Percentiles rank a stretch among this genome's conserved stretches.
Conservation (phyloP, 1,140 invertebrate species). For the Eciton burchellii region DNA sequence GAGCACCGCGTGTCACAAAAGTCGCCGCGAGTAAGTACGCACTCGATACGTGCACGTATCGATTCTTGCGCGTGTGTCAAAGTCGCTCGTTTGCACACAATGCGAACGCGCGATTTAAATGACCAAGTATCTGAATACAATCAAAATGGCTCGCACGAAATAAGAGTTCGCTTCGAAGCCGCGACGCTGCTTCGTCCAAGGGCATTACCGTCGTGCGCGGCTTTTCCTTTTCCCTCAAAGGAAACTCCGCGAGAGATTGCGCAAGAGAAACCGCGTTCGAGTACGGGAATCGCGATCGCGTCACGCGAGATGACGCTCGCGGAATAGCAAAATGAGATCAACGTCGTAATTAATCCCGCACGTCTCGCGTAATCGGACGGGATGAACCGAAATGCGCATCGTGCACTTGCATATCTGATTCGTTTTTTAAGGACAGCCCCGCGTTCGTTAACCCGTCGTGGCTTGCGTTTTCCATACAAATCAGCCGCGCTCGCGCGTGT, state of each 20-base stretch:
- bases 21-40: not conserved
- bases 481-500: not conserved
- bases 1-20: not conserved
- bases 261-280: not conserved
- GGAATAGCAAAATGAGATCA: not conserved
- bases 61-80: not conserved
- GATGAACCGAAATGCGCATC: not conserved
- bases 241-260: not conserved
- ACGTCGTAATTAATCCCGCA: conserved; percentile 17
- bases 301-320: not conserved
- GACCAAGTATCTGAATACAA: too few species aligned
- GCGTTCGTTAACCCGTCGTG: not conserved
- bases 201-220: too few species aligned
- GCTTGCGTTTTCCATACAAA: not conserved
- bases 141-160: not conserved
- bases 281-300: not conserved
- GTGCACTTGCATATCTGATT: not conserved
- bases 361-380: not conserved
- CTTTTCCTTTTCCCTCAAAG: not conserved
- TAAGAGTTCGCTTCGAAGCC: not conserved
- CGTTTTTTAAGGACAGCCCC: not conserved
- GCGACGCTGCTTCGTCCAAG: not conserved
- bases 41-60: not conserved
- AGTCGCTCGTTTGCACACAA: conserved; percentile 8
- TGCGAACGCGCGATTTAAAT: not conserved